Base-by-base conservation (phyloP, 2,888 invertebrate genomes). In the Heterodera filipjevi region DNA sequence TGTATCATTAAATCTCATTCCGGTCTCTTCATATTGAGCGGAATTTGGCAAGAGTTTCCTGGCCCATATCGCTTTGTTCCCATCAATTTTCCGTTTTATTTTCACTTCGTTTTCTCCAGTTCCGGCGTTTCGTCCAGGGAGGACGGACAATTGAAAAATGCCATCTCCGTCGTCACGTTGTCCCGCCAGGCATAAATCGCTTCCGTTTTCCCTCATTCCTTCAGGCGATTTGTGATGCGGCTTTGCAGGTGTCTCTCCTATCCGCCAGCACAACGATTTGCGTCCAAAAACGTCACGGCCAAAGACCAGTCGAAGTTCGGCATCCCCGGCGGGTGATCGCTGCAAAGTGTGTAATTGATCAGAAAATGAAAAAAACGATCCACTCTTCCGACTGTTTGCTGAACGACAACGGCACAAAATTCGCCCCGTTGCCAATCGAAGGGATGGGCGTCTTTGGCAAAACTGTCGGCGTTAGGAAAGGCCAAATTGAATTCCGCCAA, bases 221-320 rank as follows among this genome's bases (percentile, higher is more conserved):
- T n/a, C n/a, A n/a, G n/a, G n/a, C n/a, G n/a, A n/a, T n/a, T n/a
- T n/a, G n/a, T n/a, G n/a, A n/a, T n/a, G n/a, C n/a, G n/a, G n/a
- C n/a, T n/a, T n/a, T n/a, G 53, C 53, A 53, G 0, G 22, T 59
- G n/a, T 10, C 59, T 5, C 10, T 27, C 19, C 32, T 10, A 72
- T 35, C 39, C 77, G 22, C 59, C 81, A 77, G 22, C 39, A 83
- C 6, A 84, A 76, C 1, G 83, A 83, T 75, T 83, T 83, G 71
- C 84, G 73, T n/a, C 83, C 84, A 44, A 84, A 84, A 46, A 84
- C 77, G 71, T 84, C 84, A 16, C 84, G 78, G 44, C 83, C 84
- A 66, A 83, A 77, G 35, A 83, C 76, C 3, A 84, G 8, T 16
- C 33, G 35, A 33, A 22, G 27, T 2, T 12, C 8, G 22, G 32